A percentile compares a stretch with the other conserved stretches of the same genome.
Evolutionary conservation across 2,797 vertebrate species (phyloP).

Genomic region (Pagetopsis macropterus): DNA sequence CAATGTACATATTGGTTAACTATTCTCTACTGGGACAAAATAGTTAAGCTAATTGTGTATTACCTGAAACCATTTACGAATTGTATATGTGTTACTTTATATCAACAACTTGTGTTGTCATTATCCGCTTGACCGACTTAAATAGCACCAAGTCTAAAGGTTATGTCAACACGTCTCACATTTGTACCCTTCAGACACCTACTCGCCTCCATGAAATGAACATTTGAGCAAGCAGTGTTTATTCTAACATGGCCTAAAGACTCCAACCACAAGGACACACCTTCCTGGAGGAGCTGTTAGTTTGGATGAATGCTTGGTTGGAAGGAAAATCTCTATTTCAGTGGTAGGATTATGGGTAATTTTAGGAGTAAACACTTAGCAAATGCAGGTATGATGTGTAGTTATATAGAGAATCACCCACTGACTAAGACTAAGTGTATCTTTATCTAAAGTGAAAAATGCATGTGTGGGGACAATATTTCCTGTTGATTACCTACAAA

Average conservation of each 20-base stretch:
- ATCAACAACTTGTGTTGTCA: conserved; percentile 22
- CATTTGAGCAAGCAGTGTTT: conserved; percentile 51
- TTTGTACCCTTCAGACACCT: conserved; percentile 44
- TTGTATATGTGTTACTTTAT: background rate
- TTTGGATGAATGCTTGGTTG: conserved; percentile 26
- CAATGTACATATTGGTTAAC: background rate
- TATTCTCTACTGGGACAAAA: background rate
- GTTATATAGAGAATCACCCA: background rate
- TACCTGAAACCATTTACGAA: conserved; percentile 7
- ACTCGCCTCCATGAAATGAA: conserved; percentile 46
- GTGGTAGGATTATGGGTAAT: background rate
- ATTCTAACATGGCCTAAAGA: conserved; percentile 49
- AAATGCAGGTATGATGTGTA: conserved; percentile 5
- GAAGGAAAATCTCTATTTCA: conserved; percentile 12
- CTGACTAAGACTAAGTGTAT: background rate
- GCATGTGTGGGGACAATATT: conserved; percentile 17
- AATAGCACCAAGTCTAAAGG: conserved; percentile 54
- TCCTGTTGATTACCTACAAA: conserved; percentile 36
- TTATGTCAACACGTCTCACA: conserved; percentile 47
- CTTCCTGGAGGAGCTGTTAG: background rate
- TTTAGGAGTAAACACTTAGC: conserved; percentile 1
- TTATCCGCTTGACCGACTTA: conserved; percentile 26
- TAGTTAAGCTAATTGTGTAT: background rate
- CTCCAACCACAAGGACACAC: conserved; percentile 8
- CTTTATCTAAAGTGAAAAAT: conserved; percentile 6